Evolutionary conservation across 2,113 vertebrate species (phyloP), one percentile per base, ranked within the genome.

Genomic region (Bungarus multicinctus): DNA sequence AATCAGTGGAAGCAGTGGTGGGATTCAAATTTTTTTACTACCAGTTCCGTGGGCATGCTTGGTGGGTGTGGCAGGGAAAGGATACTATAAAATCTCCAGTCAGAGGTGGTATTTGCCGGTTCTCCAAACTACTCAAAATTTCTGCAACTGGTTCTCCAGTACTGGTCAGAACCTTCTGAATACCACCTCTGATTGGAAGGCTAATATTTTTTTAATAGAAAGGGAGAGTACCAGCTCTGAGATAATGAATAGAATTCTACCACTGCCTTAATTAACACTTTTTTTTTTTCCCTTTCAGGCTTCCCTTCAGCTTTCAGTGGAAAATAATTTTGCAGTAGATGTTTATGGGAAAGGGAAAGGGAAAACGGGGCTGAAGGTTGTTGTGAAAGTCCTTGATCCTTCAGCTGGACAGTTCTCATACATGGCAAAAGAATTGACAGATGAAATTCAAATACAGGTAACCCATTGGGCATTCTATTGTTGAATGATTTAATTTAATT

Each of bases 371-470:
- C 97, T 99, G 91, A 98, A 98, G 91, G 98, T 99, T 95, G 97
- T 98, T 52, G 98, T 99, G 91, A 97, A 94, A 93, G 96, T 96
- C 52, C 95, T 97, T 9, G 97, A 98, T 93, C 98, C 98, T 12
- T 52, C 93, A 1, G 97, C 98, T 0, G 98, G 97, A 39, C 99
- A 99, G 94, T 96, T 99, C 57, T 85, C 95, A 18, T 98, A 96
- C 58, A 95, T 97, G 43, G 95, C 97, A 18, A 96, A 90, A 87
- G 99, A 99, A 55, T 97, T 99, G 30, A 98, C 97, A 0, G 98
- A 99, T 92, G 99, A 99, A 97, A 98, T 99, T 95, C 99, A 99
- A 94, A 98, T 99, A 93, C 98, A 99, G 99, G 99, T 99, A 97
- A 90, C 39, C 96, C 11, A 16, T n/a, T 55, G 27, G 22, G 22